Conservation (phyloP, 2,113 vertebrate species). For the Puffinus mauretanicus region DNA sequence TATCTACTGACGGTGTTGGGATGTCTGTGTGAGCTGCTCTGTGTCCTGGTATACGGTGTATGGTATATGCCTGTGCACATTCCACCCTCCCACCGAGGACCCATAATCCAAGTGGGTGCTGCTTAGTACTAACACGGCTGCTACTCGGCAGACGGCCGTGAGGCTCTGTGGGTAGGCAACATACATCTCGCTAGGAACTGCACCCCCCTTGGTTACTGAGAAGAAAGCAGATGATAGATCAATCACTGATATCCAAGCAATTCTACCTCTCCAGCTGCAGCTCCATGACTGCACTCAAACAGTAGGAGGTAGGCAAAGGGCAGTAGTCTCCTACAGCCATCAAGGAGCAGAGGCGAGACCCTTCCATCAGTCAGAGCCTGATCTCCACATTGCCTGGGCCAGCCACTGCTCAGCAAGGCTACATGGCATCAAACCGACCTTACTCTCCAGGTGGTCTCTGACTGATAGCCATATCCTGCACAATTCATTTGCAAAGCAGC, state of each 20-base stretch:
- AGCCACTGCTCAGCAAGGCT: neutral
- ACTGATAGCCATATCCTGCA: neutral
- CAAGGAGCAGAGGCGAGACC: neutral
- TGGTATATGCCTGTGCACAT: rapidly evolving
- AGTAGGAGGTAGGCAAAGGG: neutral
- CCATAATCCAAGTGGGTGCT: neutral
- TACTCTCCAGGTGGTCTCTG: neutral
- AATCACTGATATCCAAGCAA: neutral
- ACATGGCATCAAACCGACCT: rapidly evolving
- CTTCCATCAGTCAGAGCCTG: neutral
- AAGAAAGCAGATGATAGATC: neutral
- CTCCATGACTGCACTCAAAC: neutral
- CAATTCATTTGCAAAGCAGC: neutral
- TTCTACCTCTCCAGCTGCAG: neutral
- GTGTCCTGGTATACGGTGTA: neutral
- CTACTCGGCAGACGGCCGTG: rapidly evolving
- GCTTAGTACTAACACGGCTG: neutral
- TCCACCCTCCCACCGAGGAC: neutral
- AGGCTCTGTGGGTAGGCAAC: neutral
- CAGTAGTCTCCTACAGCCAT: neutral
- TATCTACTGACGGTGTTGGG: neutral
- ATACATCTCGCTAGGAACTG: neutral
- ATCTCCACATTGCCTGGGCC: neutral
- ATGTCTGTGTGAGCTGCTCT: neutral
- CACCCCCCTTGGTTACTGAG: neutral